Evolutionary conservation across 2,113 vertebrate species (phyloP), one percentile per base, ranked within the genome.

Genomic region (Siniperca knerii): DNA sequence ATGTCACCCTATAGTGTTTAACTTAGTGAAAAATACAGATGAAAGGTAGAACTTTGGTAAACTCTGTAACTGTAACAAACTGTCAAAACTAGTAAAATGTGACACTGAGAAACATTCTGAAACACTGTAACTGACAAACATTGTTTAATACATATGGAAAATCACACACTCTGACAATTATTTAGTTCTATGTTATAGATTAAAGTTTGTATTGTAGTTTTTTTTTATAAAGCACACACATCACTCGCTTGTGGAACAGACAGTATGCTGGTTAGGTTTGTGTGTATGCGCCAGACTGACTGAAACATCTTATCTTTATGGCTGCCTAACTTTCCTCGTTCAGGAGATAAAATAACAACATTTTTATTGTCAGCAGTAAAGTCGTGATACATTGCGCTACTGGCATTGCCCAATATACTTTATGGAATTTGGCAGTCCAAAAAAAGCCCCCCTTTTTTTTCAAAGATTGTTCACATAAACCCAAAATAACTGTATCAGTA

Each of bases 221-320:
- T 13, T 66, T 52, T 33, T 35, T 4, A 10, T 25, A 15, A 25
- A 57, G 13, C 37, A 23, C 8, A 33, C n/a, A 12, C 2, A 16
- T 57, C 9, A 16, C 25, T 35, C 1, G 0, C 1, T 1, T 37
- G 7, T 64, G 35, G 18, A 23, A 29, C 10, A 50, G 29, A 65
- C n/a, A 58, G 37, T 35, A 33, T n/a, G 5, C 6, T 11, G 4
- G 18, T 57, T 33, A n/a, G 8, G 42, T 76, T 29, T 67, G 21
- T 71, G 44, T 52, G 37, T 16, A 21, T 20, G 29, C 0, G 9
- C 42, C 52, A 72, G 58, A 62, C 4, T 55, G 13, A 46, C 23
- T 1, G 4, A 81, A 67, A 42, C 6, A 37, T 44, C 52, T 73
- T 85, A 90, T 90, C 86, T 92, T 91, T 88, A 90, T 72, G 4